Conservation (phyloP, 2,888 invertebrate genomes). For the Diachrysia chrysitis region DNA sequence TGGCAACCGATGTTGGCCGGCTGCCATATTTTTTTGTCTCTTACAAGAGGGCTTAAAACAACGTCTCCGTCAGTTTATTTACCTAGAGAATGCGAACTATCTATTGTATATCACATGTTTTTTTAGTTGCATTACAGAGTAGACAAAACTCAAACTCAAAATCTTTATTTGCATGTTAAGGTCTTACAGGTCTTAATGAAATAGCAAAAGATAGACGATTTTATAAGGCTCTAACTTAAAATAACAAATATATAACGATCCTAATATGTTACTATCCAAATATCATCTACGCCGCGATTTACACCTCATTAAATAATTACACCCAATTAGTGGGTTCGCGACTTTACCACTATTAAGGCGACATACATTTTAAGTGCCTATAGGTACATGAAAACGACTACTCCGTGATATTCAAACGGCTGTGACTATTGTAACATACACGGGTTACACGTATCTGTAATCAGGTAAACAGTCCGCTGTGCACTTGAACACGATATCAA, state of each 20-base stretch:
- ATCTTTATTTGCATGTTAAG: too few species aligned
- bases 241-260: too few species aligned
- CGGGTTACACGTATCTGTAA: conserved; percentile 11
- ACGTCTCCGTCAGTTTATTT: background rate
- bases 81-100: background rate
- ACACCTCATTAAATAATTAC: background rate
- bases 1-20: conserved; percentile 35
- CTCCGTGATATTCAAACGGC: background rate
- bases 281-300: too few species aligned
- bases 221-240: too few species aligned
- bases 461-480: conserved; percentile 8
- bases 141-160: too few species aligned
- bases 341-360: background rate
- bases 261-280: too few species aligned
- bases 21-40: conserved; percentile 14
- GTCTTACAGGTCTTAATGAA: too few species aligned
- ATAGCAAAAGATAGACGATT: too few species aligned
- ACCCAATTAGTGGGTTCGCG: background rate
- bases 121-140: too few species aligned
- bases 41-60: conserved; percentile 21
- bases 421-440: background rate
- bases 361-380: background rate
- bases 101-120: too few species aligned
- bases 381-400: background rate
- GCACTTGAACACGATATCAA: conserved; percentile 8